These are phyloP conservation scores for Achlya flavicornis DNA, from an alignment of 2,888 invertebrate genomes.

Conservation along the genomic window DNA sequence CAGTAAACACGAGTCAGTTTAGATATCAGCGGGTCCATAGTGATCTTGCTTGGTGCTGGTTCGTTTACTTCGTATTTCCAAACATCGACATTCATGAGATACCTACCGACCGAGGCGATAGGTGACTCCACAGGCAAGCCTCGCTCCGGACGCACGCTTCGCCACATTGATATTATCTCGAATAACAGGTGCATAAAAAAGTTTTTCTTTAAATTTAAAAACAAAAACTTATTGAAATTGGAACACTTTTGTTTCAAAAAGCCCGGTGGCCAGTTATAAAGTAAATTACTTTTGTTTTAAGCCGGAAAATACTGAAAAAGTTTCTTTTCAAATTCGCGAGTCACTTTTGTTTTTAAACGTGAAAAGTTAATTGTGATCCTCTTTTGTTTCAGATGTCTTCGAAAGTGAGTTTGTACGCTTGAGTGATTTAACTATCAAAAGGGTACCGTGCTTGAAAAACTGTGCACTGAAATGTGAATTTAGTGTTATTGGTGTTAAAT, in stretches of 20 bases:
- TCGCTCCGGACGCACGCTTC: conserved; percentile 70
- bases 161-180: conserved; percentile 40
- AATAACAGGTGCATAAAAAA: conserved; percentile 51
- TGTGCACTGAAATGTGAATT: conserved; percentile 79
- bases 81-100: conserved; percentile 65
- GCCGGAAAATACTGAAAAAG: conserved; percentile 13
- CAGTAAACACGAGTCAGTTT: conserved; percentile 48
- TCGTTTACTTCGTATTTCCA: conserved; percentile 68
- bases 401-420: conserved; percentile 68
- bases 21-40: conserved; percentile 66
- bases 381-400: conserved; percentile 79
- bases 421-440: conserved; percentile 61
- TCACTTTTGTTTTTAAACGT: conserved; percentile 28
- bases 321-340: conserved; percentile 10
- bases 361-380: conserved; percentile 46
- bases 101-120: conserved; percentile 56
- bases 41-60: conserved; percentile 44
- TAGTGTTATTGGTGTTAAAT: conserved; percentile 72
- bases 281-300: conserved; percentile 14
- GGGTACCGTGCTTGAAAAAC: conserved; percentile 44
- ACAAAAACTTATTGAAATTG: conserved; percentile 14
- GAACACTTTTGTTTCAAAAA: conserved; percentile 12
- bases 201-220: conserved; percentile 15
- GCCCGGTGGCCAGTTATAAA: conserved; percentile 11
- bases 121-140: conserved; percentile 64